Evolutionary conservation across 2,888 invertebrate species (phyloP).

Genomic region (Lasioglossum malachurum): DNA sequence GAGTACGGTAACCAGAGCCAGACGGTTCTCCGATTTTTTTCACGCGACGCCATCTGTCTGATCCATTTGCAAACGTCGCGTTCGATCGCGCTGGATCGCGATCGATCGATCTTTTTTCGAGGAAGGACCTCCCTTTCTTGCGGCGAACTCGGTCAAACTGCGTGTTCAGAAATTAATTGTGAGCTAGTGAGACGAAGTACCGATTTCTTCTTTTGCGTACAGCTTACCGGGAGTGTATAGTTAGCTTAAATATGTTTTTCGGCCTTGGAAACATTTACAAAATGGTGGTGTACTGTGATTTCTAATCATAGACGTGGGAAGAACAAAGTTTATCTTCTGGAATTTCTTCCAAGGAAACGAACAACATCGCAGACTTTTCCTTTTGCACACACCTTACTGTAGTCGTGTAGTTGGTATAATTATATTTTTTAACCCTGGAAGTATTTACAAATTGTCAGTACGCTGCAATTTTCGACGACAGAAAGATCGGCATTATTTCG

Average conservation of each 20-base stretch:
- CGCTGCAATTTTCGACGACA: too few species aligned
- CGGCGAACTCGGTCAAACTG: background rate
- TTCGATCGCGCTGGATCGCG: background rate
- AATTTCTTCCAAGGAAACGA: background rate
- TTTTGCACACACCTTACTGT: background rate
- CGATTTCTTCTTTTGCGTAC: background rate
- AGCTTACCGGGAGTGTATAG: background rate
- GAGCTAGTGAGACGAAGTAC: background rate
- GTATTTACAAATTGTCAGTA: too few species aligned
- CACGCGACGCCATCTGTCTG: conserved; percentile 14
- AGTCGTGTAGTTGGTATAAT: background rate
- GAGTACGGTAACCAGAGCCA: conserved; percentile 49
- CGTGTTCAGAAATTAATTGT: background rate
- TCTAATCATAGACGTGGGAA: background rate
- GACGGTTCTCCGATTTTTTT: conserved; percentile 21
- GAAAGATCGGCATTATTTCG: background rate
- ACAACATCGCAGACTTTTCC: background rate
- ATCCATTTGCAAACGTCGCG: conserved; percentile 8
- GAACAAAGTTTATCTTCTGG: background rate
- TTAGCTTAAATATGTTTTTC: background rate
- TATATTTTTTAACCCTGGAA: background rate
- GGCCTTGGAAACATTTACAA: background rate
- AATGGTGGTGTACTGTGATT: background rate
- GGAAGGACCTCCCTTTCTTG: background rate
- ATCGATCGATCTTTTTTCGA: background rate